Conservation (phyloP, 2,113 vertebrate species). For the Podilymbus podiceps region DNA sequence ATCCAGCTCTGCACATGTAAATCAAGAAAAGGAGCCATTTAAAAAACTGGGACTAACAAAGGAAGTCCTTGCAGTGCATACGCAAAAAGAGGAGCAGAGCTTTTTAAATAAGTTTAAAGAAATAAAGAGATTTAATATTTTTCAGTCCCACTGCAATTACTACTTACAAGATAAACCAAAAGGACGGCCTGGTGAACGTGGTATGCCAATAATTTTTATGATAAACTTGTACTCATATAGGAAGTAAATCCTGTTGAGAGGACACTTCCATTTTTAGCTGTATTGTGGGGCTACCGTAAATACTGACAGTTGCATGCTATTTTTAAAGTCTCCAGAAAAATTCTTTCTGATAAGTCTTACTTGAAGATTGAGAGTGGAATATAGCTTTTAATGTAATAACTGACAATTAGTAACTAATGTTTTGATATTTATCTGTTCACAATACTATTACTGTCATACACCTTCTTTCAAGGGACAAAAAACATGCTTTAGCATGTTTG, state of each 20-base stretch:
- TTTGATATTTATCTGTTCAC: neutral
- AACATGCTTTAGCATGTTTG: neutral
- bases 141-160: constrained; percentile 81
- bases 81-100: constrained; percentile 91
- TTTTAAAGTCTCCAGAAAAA: neutral
- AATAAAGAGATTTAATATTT: constrained; percentile 71
- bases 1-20: constrained; percentile 51
- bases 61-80: constrained; percentile 91
- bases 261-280: neutral
- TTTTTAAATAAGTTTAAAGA: constrained; percentile 87
- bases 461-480: neutral
- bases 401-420: neutral
- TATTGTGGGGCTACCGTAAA: neutral
- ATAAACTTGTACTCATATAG: neutral
- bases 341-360: neutral
- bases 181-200: constrained; percentile 59
- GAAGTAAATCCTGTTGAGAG: neutral
- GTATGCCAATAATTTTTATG: constrained; percentile 16
- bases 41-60: constrained; percentile 91
- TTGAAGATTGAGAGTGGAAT: neutral
- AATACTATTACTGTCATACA: neutral
- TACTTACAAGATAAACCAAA: constrained; percentile 79
- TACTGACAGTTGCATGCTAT: neutral
- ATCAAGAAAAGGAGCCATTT: constrained; percentile 84
- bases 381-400: neutral